A percentile compares a stretch with the other conserved stretches of the same genome.
These are phyloP conservation scores for Fulmarus glacialis DNA, from an alignment of 2,113 vertebrate species.

Conservation along the genomic window DNA sequence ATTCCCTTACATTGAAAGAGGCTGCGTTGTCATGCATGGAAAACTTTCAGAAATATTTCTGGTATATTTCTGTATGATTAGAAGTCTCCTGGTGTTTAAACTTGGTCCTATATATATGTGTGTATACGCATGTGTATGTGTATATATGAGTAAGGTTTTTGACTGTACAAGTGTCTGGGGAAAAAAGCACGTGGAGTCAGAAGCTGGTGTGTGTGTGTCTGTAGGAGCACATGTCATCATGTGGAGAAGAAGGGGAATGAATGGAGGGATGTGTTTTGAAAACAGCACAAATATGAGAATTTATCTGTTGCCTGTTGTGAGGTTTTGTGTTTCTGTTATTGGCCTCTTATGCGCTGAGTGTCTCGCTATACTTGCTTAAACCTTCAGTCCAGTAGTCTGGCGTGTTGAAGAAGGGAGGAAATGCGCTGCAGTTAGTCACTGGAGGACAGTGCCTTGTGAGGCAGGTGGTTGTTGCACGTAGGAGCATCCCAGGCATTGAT, in stretches of 20 bases:
- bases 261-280: background rate
- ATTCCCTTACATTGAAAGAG: background rate
- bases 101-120: fast-evolving
- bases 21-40: background rate
- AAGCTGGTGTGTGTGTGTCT: background rate
- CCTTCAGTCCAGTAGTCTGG: background rate
- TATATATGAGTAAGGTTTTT: background rate
- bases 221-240: background rate
- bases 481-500: background rate
- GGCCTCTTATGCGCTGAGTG: background rate
- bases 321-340: background rate
- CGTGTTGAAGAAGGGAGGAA: background rate
- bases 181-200: background rate
- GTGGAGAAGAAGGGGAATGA: background rate
- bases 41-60: background rate
- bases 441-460: background rate
- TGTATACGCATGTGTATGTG: fast-evolving
- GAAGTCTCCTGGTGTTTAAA: background rate
- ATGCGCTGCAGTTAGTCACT: fast-evolving
- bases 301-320: background rate
- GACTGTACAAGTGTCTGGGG: background rate
- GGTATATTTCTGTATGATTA: background rate
- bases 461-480: background rate
- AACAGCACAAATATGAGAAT: background rate
- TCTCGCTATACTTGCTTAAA: background rate